Evolutionary conservation across 2,113 vertebrate genomes (phyloP).

Genomic region (Hassar affinis): DNA sequence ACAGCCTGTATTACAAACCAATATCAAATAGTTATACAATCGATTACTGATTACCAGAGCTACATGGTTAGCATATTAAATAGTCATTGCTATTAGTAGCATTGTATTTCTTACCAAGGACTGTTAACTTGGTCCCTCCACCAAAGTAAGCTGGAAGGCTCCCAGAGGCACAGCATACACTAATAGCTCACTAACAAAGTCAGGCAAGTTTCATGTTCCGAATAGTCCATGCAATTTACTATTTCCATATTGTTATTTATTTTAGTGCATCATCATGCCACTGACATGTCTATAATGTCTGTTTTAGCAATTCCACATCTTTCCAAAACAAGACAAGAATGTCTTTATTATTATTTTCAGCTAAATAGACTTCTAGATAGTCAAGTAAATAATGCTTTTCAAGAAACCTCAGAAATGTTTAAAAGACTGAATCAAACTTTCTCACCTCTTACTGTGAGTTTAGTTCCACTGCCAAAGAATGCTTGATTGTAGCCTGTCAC

Average conservation of each 20-base stretch:
- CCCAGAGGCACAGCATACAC: constrained; percentile 26
- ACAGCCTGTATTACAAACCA: background rate
- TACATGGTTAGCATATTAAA: background rate
- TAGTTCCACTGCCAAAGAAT: constrained; percentile 62
- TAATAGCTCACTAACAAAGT: constrained; percentile 3
- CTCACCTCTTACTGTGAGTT: constrained; percentile 58
- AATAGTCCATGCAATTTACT: background rate
- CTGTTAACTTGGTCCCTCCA: constrained; percentile 56
- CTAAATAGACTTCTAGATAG: background rate
- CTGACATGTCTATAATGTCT: background rate
- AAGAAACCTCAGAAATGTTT: background rate
- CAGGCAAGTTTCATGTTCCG: background rate
- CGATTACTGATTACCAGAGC: background rate
- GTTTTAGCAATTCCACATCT: background rate
- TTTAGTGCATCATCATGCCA: background rate
- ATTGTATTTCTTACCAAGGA: constrained; percentile 55
- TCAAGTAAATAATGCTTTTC: background rate
- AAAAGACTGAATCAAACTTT: constrained; percentile 14
- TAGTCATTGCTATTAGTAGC: background rate
- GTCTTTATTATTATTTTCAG: background rate
- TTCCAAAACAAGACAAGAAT: background rate
- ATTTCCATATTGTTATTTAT: background rate
- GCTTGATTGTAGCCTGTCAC: constrained; percentile 30
- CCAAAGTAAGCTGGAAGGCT: constrained; percentile 56
- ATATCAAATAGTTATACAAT: background rate